These are phyloP conservation scores for Eleutherodactylus coqui DNA, from an alignment of 2,797 vertebrate genomes.

Conservation along the genomic window DNA sequence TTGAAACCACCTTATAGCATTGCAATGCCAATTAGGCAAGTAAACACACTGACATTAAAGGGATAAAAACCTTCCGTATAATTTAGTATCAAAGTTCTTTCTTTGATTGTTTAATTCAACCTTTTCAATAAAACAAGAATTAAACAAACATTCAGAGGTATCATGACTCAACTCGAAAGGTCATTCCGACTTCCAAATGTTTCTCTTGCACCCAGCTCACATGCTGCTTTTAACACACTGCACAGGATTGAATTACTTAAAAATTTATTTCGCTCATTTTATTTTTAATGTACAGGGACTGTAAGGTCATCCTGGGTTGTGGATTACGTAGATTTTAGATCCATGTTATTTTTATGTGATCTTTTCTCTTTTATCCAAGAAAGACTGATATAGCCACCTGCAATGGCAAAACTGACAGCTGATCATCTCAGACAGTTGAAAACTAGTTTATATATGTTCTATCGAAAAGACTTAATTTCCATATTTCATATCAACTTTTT, in stretches of 20 bases:
- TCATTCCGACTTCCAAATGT: slow-evolving; percentile 45
- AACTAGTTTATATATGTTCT: no score
- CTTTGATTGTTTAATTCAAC: slow-evolving; percentile 62
- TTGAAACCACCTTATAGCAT: slow-evolving; percentile 62
- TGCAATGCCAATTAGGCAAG: slow-evolving; percentile 54
- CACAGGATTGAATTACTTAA: not conserved
- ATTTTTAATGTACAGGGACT: not conserved
- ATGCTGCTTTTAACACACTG: not conserved
- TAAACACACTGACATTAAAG: slow-evolving; percentile 62
- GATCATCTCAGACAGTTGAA: no score
- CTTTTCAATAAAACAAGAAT: slow-evolving; percentile 55
- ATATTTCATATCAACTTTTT: no score
- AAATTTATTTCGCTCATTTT: not conserved
- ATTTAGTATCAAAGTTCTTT: slow-evolving; percentile 61
- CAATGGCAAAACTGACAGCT: not conserved
- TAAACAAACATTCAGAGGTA: slow-evolving; percentile 44
- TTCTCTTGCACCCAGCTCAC: slow-evolving; percentile 1
- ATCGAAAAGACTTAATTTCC: no score
- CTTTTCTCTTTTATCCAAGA: no score
- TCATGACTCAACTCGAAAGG: slow-evolving; percentile 55
- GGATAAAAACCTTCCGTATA: slow-evolving; percentile 57
- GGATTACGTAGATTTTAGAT: not conserved
- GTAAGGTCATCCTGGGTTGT: not conserved
- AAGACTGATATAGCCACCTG: not conserved
- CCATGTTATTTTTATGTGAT: not conserved